These are phyloP conservation scores for Melanargia galathea DNA, from an alignment of 2,888 invertebrate genomes.

Conservation along the genomic window DNA sequence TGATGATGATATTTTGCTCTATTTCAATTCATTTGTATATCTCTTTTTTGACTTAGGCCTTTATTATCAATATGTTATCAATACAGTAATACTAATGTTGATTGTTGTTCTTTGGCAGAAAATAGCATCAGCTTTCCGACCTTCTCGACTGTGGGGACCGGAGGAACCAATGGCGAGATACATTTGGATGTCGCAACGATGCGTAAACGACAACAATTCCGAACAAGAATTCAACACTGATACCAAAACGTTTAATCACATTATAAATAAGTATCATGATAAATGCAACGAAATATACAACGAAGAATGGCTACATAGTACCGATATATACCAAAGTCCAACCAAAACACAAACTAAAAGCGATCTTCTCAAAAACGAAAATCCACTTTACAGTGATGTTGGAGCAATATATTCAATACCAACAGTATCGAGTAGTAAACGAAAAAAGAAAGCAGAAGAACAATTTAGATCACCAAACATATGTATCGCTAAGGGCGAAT, in stretches of 20 bases:
- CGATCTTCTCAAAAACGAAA: slow-evolving; percentile 48
- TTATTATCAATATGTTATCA: background rate
- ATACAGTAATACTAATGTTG: background rate
- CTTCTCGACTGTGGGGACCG: slow-evolving; percentile 75
- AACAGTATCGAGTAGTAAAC: slow-evolving; percentile 57
- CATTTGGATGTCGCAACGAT: slow-evolving; percentile 76
- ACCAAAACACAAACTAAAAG: slow-evolving; percentile 56
- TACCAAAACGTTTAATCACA: slow-evolving; percentile 59
- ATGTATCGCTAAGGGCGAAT: slow-evolving; percentile 66
- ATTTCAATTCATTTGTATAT: too few species aligned
- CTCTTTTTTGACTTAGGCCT: too few species aligned
- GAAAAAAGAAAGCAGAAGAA: slow-evolving; percentile 55
- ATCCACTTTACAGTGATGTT: slow-evolving; percentile 47
- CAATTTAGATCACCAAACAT: slow-evolving; percentile 72
- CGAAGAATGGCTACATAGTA: slow-evolving; percentile 56
- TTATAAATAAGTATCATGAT: slow-evolving; percentile 52
- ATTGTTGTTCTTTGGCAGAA: slow-evolving; percentile 53
- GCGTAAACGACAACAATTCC: slow-evolving; percentile 60
- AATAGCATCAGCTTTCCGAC: slow-evolving; percentile 70
- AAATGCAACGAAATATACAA: slow-evolving; percentile 57
- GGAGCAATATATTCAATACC: slow-evolving; percentile 56
- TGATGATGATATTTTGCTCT: too few species aligned
- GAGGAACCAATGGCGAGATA: slow-evolving; percentile 75
- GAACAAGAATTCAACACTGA: slow-evolving; percentile 60
- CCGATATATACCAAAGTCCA: slow-evolving; percentile 56